Evolutionary conservation across 2,113 vertebrate genomes (phyloP), one percentile per base, ranked within the genome.

Genomic region (Xiphophorus couchianus): DNA sequence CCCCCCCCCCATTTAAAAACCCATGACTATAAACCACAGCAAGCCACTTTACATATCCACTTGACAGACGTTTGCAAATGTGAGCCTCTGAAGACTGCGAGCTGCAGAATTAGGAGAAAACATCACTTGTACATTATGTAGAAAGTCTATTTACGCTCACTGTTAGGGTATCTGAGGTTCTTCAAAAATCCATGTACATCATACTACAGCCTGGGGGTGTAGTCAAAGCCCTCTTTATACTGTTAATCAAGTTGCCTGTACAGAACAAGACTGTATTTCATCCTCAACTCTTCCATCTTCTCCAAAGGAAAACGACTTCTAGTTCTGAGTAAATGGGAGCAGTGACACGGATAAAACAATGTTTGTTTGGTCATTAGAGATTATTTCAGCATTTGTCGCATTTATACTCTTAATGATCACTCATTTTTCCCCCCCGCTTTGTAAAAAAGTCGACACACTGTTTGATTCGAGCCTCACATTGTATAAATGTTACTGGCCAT

Each of bases 161-260:
- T 77, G 72, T 73, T 67, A 75, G n/a, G 62, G 73, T 69, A 69
- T 73, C 76, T 85, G 79, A 68, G 84, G 71, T 65, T 68, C 66
- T 76, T 30, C 65, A 73, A 82, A 37, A 78, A 81, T 71, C 67
- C 76, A 77, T 77, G 67, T 63, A 69, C 62, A 54, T 71, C 48
- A 76, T 72, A 67, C 69, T 82, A 72, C 71, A 78, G 80, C 84
- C 75, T 14, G 25, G 48, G 39, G 78, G 67, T 89, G 72, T 80
- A 77, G 82, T 77, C 62, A 81, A 82, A 91, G 76, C 73, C 54
- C 28, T 74, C 73, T 88, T 79, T 69, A 65, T 76, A 44, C 64
- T 62, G 30, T 69, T 84, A 71, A 89, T 86, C 82, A 69, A 17
- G 71, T 69, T 84, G 80, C 71, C 75, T 77, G 39, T 0, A 11